Evolutionary conservation across 2,888 invertebrate species (phyloP).

Genomic region (Netelia inedita): DNA sequence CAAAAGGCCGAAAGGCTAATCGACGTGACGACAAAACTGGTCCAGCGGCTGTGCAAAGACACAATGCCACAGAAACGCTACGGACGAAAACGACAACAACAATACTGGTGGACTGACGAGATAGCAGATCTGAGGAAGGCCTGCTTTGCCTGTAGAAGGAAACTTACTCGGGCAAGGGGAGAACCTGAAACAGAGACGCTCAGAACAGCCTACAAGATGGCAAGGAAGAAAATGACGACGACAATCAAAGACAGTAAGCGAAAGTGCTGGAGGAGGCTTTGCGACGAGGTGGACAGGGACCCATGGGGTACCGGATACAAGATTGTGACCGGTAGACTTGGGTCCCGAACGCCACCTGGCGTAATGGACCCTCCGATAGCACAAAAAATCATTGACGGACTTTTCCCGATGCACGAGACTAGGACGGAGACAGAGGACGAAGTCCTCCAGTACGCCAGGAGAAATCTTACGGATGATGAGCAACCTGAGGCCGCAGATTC

Average conservation of each 20-base stretch:
- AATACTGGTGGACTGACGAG: slow-evolving; percentile 37
- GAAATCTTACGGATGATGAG: slow-evolving; percentile 56
- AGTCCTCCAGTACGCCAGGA: slow-evolving; percentile 38
- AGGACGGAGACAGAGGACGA: slow-evolving; percentile 13
- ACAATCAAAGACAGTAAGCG: slow-evolving; percentile 13
- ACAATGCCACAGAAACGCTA: background rate
- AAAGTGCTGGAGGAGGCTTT: slow-evolving; percentile 15
- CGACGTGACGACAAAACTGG: background rate
- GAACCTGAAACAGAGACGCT: background rate
- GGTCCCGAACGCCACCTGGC: background rate
- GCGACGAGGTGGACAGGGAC: slow-evolving; percentile 29
- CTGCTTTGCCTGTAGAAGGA: background rate
- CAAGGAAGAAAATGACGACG: background rate
- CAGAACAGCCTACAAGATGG: background rate
- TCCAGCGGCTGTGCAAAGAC: background rate
- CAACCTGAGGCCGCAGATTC: slow-evolving; percentile 38
- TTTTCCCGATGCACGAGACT: slow-evolving; percentile 51
- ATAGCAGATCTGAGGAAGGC: background rate
- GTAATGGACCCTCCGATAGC: slow-evolving; percentile 34
- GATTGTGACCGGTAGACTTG: slow-evolving; percentile 63
- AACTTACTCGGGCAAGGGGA: background rate
- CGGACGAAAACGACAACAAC: background rate
- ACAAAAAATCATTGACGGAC: slow-evolving; percentile 41
- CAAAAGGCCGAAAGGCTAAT: background rate
- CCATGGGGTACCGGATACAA: slow-evolving; percentile 43